Conservation (phyloP, 2,888 invertebrate species). For the Caenorhabditis angaria region DNA sequence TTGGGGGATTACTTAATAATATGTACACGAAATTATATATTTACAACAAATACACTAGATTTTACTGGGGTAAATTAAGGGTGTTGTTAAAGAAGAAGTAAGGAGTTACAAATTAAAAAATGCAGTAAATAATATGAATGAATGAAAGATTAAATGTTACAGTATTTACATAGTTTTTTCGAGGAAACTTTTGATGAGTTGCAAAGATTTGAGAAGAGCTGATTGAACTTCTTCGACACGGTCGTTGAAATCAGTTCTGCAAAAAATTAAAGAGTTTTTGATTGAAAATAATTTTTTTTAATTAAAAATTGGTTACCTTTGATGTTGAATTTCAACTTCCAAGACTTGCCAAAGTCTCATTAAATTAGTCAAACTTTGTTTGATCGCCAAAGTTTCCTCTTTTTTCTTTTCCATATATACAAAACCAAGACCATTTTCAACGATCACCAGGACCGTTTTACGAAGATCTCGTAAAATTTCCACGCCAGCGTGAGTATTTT, state of each 20-base stretch:
- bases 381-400: slow-evolving; percentile 15
- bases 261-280: not conserved
- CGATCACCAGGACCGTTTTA: slow-evolving; percentile 28
- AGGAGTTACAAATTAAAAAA: not conserved
- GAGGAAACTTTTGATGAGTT: slow-evolving; percentile 1
- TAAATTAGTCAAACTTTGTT: slow-evolving; percentile 25
- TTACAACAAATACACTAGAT: not conserved
- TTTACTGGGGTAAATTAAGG: not conserved
- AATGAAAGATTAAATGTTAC: not conserved
- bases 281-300: not conserved
- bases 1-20: not conserved
- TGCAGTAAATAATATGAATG: not conserved
- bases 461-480: slow-evolving; percentile 32
- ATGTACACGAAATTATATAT: not conserved
- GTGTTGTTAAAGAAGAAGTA: not conserved
- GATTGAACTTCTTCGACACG: slow-evolving; percentile 2
- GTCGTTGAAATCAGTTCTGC: not conserved
- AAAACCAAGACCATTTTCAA: slow-evolving; percentile 40
- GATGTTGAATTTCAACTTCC: slow-evolving; percentile 32
- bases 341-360: slow-evolving; percentile 32
- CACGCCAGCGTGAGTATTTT: slow-evolving; percentile 13
- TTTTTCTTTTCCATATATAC: slow-evolving; percentile 38
- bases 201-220: not conserved
- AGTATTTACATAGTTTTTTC: not conserved
- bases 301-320: slow-evolving; percentile 14